Evolutionary conservation across 2,113 vertebrate species (phyloP), one percentile per base, ranked within the genome.

Genomic region (Polypterus bichir): DNA sequence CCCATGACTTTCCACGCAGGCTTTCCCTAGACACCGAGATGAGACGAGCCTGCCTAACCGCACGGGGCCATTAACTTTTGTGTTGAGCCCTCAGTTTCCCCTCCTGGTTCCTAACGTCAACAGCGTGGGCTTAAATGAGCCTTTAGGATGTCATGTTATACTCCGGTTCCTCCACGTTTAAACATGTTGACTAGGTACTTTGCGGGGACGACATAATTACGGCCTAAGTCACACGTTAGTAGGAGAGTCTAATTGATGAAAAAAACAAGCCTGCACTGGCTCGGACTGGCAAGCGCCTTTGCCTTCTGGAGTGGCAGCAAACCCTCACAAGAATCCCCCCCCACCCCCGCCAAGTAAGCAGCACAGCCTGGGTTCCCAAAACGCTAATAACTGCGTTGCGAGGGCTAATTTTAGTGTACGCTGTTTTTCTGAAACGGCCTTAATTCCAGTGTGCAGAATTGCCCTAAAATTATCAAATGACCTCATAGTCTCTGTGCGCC

Each of bases 181-280:
- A 45, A 70, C 78, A 78, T 78, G 76, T 70, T 68, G 51, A 68
- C 59, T 69, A 65, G 60, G 66, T 7, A 64, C 59, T 67, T 62
- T 11, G 60, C 65, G 4, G 67, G 45, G n/a, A 73, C 73, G 78
- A 76, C 77, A 78, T 82, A 79, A 80, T 79, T 81, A 74, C 69
- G 63, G 74, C 75, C 76, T 83, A 79, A 77, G 80, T 82, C 49
- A 0, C 67, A 77, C 75, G 81, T 84, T 81, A 83, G 82, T 81
- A 77, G 70, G 64, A 73, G 78, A 67, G 72, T 77, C 69, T 57
- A 79, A 73, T 68, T 63, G 77, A 74, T 59, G 3, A 60, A 1
- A 56, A 27, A 75, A 70, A 71, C 75, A 67, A 74, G 79, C 70
- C 80, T 65, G 71, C 68, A 79, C 82, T 80, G 65, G 81, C 9